Conservation (phyloP, 2,113 vertebrate genomes). For the Carassius carassius region DNA sequence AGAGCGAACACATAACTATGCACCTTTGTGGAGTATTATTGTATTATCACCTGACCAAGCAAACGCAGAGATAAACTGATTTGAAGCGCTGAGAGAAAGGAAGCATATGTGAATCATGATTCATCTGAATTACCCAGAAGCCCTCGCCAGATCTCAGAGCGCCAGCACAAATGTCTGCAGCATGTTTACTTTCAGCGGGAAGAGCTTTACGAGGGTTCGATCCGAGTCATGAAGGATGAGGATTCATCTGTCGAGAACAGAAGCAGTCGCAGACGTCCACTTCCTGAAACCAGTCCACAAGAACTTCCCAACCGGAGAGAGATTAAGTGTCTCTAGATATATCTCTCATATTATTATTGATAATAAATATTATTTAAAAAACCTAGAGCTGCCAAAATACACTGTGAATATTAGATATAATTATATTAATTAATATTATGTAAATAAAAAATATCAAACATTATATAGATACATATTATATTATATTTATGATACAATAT, state of each 20-base stretch:
- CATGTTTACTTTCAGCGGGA: constrained; percentile 62
- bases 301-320: constrained; percentile 7
- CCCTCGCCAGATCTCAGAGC: constrained; percentile 58
- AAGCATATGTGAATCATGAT: constrained; percentile 61
- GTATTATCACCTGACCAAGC: no score
- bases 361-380: no score
- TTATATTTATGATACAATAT: no score
- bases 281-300: constrained; percentile 31
- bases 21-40: not conserved
- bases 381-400: no score
- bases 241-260: constrained; percentile 52
- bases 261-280: constrained; percentile 37
- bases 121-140: constrained; percentile 60
- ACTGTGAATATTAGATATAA: no score
- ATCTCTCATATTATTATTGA: no score
- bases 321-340: no score
- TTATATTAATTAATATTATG: no score
- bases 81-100: constrained; percentile 65
- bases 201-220: not conserved
- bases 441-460: no score
- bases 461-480: no score
- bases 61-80: not conserved
- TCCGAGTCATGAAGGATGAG: constrained; percentile 5
- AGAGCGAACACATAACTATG: not conserved
- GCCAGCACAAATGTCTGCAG: constrained; percentile 73